Evolutionary conservation across 2,888 invertebrate species (phyloP).

Genomic region (Entomobrya multifasciata): DNA sequence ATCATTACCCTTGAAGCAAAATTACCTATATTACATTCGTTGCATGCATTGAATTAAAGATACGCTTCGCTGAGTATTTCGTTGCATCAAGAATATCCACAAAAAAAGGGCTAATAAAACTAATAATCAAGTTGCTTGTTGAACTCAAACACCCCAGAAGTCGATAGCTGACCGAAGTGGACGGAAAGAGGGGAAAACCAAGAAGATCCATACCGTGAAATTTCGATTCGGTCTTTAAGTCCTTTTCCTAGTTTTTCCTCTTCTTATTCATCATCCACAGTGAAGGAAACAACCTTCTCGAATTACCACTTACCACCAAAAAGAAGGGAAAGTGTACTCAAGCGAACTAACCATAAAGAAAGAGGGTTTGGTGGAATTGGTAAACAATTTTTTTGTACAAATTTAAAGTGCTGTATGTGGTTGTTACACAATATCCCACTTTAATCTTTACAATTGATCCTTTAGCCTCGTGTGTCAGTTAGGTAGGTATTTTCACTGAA

Average conservation of each 20-base stretch:
- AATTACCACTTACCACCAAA: background rate
- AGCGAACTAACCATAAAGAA: background rate
- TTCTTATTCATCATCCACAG: background rate
- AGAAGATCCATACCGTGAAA: conserved; percentile 35
- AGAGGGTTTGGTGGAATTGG: background rate
- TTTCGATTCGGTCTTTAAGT: conserved; percentile 29
- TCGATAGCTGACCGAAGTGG: conserved; percentile 36
- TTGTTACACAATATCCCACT: conserved; percentile 13
- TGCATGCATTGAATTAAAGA: background rate
- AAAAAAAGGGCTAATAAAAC: background rate
- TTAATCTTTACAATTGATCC: conserved; percentile 5
- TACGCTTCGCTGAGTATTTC: background rate
- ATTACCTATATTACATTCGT: conserved; percentile 4
- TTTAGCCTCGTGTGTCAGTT: background rate
- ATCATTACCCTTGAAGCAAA: background rate
- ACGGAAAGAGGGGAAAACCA: background rate
- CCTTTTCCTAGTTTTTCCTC: background rate
- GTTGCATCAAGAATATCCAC: too few species aligned
- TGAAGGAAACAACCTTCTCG: too few species aligned
- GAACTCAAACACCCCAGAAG: conserved; percentile 24
- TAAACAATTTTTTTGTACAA: background rate
- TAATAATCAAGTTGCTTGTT: conserved; percentile 20
- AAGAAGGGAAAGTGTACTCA: conserved; percentile 12
- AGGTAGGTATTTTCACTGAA: background rate
- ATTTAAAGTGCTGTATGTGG: background rate